Percentiles rank a stretch among this genome's conserved stretches.
Conservation (phyloP, 2,797 vertebrate species). For the Liasis olivaceus region DNA sequence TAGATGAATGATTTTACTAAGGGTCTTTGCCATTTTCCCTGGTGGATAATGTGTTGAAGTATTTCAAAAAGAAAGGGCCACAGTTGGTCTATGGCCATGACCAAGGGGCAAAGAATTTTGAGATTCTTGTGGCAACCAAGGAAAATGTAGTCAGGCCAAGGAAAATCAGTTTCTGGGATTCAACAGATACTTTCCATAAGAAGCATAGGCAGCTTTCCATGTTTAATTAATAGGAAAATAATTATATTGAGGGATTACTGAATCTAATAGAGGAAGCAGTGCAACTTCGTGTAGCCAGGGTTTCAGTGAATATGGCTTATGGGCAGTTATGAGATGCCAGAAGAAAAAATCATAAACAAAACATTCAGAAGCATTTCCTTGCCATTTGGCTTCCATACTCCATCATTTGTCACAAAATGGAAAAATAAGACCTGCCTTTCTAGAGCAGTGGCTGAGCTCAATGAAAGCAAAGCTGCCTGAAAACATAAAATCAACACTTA, state of each 20-base stretch:
- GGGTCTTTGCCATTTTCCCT: conserved; percentile 49
- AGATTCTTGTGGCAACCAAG: conserved; percentile 74
- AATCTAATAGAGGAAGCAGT: conserved; percentile 54
- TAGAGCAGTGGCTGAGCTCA: conserved; percentile 29
- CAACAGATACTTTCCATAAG: conserved; percentile 73
- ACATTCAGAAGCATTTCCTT: conserved; percentile 58
- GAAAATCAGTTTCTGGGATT: conserved; percentile 73
- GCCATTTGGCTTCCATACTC: conserved; percentile 60
- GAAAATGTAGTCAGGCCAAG: conserved; percentile 71
- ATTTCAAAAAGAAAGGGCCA: conserved; percentile 66
- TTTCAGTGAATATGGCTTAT: conserved; percentile 50
- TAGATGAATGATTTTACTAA: conserved; percentile 32
- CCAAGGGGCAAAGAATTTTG: conserved; percentile 74
- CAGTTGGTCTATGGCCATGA: conserved; percentile 71
- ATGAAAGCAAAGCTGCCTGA: conserved; percentile 46
- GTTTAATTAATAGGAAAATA: conserved; percentile 71
- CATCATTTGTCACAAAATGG: conserved; percentile 65
- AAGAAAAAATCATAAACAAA: conserved; percentile 57
- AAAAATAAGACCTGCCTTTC: conserved; percentile 61
- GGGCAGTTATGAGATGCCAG: conserved; percentile 51
- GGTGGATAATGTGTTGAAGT: conserved; percentile 58
- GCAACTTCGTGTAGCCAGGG: conserved; percentile 56
- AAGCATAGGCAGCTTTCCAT: conserved; percentile 68
- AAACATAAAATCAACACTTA: conserved; percentile 44
- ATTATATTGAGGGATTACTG: conserved; percentile 59